Base-by-base conservation (phyloP, 2,113 vertebrate species). In the Dicaeum eximium region DNA sequence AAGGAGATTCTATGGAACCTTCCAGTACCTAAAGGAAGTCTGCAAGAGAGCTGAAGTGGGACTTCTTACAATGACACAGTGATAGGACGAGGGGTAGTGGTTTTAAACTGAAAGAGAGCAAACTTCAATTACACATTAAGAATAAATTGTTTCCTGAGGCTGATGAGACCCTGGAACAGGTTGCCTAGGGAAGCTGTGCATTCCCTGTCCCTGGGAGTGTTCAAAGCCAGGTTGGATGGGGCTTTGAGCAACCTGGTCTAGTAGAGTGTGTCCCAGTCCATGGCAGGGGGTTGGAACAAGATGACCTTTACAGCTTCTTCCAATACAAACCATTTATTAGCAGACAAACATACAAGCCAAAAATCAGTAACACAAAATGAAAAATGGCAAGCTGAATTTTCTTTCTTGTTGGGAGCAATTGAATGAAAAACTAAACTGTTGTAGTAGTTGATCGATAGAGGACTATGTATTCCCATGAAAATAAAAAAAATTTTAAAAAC, bases 221-320 rank as follows among this genome's bases (percentile, higher is more conserved):
- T 42, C 15, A 80, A 33, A 35, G 20, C 6, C 1, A 4, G 23
- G 6, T 3, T 48, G 15, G 40, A 48, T 25, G 19, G 27, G 9
- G 5, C 31, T n/a, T 61, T 86, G 27, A 54, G 22, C 40, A 44
- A 13, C 9, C 27, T 48, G 47, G 2, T 56, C 16, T 15, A 50
- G 5, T 6, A 13, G 35, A 15, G 42, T 7, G 11, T 33, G 7
- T 11, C 13, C 60, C 33, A n/a, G 7, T 8, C 54, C 8, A 23
- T 56, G 23, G 19, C 35, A 80, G 13, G 12, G 13, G 1, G 0
- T 6, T 48, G 54, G 48, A 69, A 56, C 0, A 0, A 38, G 24
- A 11, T 27, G 8, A 56, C 38, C 9, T 86, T 48, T 30, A 13
- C 0, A 4, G 33, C 38, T 60, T 7, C 8, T 80, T 61, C 6